A percentile compares a stretch with the other conserved stretches of the same genome.
phyloP scores from a whole-genome alignment of 2,888 invertebrate genomes.

The Lasioglossum calceatum region DNA sequence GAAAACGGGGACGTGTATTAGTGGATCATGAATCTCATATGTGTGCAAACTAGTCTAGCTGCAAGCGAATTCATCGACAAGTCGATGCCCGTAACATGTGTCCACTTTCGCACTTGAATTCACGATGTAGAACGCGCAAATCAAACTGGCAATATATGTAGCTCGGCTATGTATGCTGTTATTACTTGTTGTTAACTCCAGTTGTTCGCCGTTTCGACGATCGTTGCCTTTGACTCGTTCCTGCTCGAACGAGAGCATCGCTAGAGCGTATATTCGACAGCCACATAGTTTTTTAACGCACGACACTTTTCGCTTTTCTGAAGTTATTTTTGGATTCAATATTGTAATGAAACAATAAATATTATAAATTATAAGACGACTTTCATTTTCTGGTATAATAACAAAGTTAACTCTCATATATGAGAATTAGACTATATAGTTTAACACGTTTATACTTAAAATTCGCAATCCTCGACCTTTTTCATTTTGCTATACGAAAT shows the following conservation, averaged over 20 bases:
- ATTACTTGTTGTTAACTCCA: conserved; percentile 38
- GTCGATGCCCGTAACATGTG: conserved; percentile 35
- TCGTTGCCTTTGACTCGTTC: conserved; percentile 24
- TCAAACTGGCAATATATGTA: conserved; percentile 41
- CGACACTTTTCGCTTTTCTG: conserved; percentile 61
- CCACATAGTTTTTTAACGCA: conserved; percentile 70
- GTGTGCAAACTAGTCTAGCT: conserved; percentile 68
- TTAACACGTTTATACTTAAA: not conserved
- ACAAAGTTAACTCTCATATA: not conserved
- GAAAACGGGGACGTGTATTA: not conserved
- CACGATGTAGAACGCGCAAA: conserved; percentile 56
- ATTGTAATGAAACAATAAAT: conserved; percentile 53
- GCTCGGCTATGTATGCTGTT: conserved; percentile 42
- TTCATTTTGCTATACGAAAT: too few species aligned
- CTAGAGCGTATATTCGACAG: conserved; percentile 56
- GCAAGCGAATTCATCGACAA: conserved; percentile 41
- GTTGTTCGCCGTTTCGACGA: conserved; percentile 15
- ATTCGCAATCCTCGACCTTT: too few species aligned
- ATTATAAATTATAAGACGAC: not conserved
- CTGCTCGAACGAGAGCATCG: conserved; percentile 25
- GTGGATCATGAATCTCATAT: conserved; percentile 46
- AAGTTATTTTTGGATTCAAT: conserved; percentile 65
- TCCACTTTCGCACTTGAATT: conserved; percentile 56
- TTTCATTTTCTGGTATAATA: not conserved
- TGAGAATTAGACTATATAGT: too few species aligned